These are phyloP conservation scores for Enteromius paludinosus DNA, from an alignment of 2,797 vertebrate species.

Conservation along the genomic window DNA sequence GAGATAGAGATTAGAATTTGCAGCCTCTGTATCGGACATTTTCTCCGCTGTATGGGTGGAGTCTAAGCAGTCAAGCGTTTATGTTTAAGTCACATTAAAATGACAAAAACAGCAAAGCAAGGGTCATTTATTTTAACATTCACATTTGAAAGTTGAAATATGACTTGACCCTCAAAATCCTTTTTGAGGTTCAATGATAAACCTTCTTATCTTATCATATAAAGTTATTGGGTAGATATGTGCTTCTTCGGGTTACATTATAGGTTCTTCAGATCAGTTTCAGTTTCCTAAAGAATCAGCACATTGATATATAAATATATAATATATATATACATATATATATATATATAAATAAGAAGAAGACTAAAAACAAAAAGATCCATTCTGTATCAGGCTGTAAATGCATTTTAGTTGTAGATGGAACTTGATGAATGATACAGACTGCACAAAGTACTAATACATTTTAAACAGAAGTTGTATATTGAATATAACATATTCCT, in stretches of 20 bases:
- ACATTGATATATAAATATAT: too few relatives aligned
- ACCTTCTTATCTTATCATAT: not conserved
- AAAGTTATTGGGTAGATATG: too few relatives aligned
- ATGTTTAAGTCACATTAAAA: not conserved
- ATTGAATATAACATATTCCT: not conserved
- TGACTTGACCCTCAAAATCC: not conserved
- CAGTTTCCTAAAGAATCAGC: not conserved
- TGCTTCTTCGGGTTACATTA: too few relatives aligned
- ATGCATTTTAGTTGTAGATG: not conserved
- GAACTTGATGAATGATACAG: not conserved
- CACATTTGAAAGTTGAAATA: not conserved
- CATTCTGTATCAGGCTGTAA: not conserved
- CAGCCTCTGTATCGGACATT: too few relatives aligned
- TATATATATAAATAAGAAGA: too few relatives aligned
- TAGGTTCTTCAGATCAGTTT: not conserved
- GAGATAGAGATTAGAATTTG: too few relatives aligned
- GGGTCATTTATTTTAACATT: not conserved
- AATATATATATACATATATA: too few relatives aligned
- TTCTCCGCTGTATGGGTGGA: too few relatives aligned
- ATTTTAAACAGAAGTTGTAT: not conserved
- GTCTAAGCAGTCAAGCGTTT: too few relatives aligned
- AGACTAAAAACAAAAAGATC: not conserved
- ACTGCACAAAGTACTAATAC: too few relatives aligned
- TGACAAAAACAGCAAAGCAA: not conserved
- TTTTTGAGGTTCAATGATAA: not conserved